Evolutionary conservation across 92 coral and sea anemone species (phyloP).

Genomic region (Anthopleura xanthogrammica): DNA sequence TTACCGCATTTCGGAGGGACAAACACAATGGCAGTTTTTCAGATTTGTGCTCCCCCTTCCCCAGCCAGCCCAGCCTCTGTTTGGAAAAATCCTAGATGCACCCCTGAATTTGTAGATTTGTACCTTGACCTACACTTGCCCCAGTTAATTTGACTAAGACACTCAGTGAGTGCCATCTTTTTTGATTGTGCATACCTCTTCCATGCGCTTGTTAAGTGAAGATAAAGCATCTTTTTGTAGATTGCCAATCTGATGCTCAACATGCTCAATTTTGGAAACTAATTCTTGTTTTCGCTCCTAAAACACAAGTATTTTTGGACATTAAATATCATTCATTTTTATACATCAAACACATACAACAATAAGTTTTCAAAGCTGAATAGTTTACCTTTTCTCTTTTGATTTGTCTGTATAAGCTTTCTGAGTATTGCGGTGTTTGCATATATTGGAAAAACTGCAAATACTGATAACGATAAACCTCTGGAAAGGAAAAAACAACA

Average conservation of each 20-base stretch:
- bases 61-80: no score
- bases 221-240: slow-evolving; percentile 87
- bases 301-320: not conserved
- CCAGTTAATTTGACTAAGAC: no score
- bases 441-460: slow-evolving; percentile 80
- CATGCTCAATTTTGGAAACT: slow-evolving; percentile 59
- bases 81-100: no score
- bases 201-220: slow-evolving; percentile 73
- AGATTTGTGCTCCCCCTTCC: no score
- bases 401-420: slow-evolving; percentile 69
- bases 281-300: slow-evolving; percentile 74
- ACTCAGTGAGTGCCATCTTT: no score
- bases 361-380: not conserved
- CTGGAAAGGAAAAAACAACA: slow-evolving; percentile 23
- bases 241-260: slow-evolving; percentile 62
- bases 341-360: no score
- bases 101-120: no score
- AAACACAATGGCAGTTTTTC: no score
- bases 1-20: no score
- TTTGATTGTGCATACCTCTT: slow-evolving; percentile 42
- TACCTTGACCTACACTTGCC: no score
- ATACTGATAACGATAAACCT: slow-evolving; percentile 67
- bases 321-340: no score
- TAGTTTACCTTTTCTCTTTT: slow-evolving; percentile 61
- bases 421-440: slow-evolving; percentile 75